Conservation (phyloP, 2,113 vertebrate genomes). For the Cyrtonyx montezumae region DNA sequence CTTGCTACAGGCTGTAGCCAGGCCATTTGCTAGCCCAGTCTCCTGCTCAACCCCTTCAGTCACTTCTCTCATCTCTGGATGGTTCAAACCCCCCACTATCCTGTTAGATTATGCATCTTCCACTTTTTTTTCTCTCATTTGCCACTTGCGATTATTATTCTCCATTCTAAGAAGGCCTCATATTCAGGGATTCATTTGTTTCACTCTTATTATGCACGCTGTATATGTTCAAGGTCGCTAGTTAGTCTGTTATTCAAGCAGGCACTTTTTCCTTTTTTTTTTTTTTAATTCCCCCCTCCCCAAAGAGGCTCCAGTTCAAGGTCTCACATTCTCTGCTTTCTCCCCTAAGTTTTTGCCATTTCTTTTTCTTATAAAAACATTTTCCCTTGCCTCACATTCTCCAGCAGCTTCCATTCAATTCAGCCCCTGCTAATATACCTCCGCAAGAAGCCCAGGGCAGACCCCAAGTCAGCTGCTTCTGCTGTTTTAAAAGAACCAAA, state of each 20-base stretch:
- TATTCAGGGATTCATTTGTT: slow-evolving; percentile 75
- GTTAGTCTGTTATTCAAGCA: slow-evolving; percentile 78
- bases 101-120: slow-evolving; percentile 63
- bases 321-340: slow-evolving; percentile 72
- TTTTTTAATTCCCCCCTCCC: slow-evolving; percentile 51
- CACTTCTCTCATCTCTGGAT: slow-evolving; percentile 58
- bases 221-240: slow-evolving; percentile 80
- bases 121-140: slow-evolving; percentile 66
- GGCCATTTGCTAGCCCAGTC: slow-evolving; percentile 19
- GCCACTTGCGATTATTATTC: slow-evolving; percentile 78
- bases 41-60: slow-evolving; percentile 24
- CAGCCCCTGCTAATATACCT: slow-evolving; percentile 45
- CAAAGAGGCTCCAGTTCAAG: slow-evolving; percentile 78
- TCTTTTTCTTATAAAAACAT: slow-evolving; percentile 78
- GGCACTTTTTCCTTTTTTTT: slow-evolving; percentile 68
- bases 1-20: background rate
- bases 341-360: slow-evolving; percentile 78
- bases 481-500: slow-evolving; percentile 63
- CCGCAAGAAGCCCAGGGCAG: slow-evolving; percentile 53
- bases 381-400: slow-evolving; percentile 65
- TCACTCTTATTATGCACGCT: slow-evolving; percentile 74
- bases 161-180: slow-evolving; percentile 72
- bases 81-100: slow-evolving; percentile 54
- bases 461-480: slow-evolving; percentile 47
- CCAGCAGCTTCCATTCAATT: slow-evolving; percentile 60